Percentiles rank a stretch among this genome's conserved stretches.
Conservation (phyloP, 2,797 vertebrate species). For the Jordanella pulchra region DNA sequence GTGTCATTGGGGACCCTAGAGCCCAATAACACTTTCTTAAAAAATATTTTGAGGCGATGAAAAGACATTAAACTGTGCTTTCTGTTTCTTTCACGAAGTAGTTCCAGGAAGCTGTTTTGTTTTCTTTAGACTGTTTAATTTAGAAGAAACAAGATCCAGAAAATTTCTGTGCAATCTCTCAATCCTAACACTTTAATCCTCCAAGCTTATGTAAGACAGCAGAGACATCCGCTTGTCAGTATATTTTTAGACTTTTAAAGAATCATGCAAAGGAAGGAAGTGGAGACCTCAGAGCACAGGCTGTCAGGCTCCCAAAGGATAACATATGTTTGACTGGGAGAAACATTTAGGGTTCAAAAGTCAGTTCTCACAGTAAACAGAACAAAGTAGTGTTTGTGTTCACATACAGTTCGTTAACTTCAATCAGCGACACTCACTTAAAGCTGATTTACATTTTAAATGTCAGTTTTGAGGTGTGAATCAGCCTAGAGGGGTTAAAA, state of each 20-base stretch:
- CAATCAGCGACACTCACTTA: background rate
- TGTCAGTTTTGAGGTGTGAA: background rate
- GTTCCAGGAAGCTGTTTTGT: conserved; percentile 69
- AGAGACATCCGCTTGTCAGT: conserved; percentile 65
- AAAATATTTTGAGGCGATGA: too few species aligned
- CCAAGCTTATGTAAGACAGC: conserved; percentile 70
- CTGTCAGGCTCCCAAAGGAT: conserved; percentile 63
- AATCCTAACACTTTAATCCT: conserved; percentile 69
- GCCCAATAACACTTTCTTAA: too few species aligned
- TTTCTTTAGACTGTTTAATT: conserved; percentile 66
- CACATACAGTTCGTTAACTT: conserved; percentile 41
- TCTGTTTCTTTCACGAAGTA: conserved; percentile 49
- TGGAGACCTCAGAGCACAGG: conserved; percentile 41
- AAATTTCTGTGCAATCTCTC: conserved; percentile 69
- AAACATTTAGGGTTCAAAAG: conserved; percentile 46
- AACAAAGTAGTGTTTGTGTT: conserved; percentile 74
- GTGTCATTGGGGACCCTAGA: too few species aligned
- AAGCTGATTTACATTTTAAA: background rate
- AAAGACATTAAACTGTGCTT: too few species aligned
- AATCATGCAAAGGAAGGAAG: conserved; percentile 71
- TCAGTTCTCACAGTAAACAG: conserved; percentile 77
- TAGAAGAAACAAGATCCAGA: conserved; percentile 59
- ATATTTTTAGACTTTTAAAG: conserved; percentile 77
- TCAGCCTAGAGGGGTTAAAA: background rate
- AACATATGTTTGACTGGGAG: conserved; percentile 64